Conservation (phyloP, 2,113 vertebrate species). For the Setophaga petechia region DNA sequence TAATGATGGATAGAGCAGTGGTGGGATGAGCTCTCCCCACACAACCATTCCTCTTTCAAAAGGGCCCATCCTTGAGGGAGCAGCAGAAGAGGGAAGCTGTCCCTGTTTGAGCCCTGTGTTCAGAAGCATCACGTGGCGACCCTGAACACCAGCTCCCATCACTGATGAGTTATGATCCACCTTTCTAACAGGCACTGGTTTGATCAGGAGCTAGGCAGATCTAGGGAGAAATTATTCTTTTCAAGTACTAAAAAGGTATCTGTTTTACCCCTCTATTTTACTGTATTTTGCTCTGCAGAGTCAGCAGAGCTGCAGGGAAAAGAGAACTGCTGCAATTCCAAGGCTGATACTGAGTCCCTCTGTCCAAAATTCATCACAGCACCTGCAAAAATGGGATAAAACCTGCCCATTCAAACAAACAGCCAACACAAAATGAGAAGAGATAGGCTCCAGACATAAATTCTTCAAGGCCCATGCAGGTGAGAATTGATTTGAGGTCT, state of each 20-base stretch:
- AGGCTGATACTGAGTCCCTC: background rate
- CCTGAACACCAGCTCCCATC: background rate
- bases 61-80: conserved; percentile 36
- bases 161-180: conserved; percentile 6
- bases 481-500: background rate
- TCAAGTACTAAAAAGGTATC: background rate
- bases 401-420: background rate
- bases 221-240: conserved; percentile 1
- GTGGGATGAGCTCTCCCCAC: conserved; percentile 24
- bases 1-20: conserved; percentile 1
- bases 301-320: background rate
- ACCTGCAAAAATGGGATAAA: background rate
- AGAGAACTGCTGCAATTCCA: background rate
- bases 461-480: background rate
- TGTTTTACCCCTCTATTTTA: background rate
- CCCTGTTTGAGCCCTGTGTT: conserved; percentile 24
- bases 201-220: background rate
- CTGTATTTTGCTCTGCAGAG: background rate
- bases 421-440: background rate
- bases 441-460: fast-evolving
- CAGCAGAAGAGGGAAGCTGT: conserved; percentile 17
- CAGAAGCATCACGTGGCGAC: background rate
- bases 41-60: conserved; percentile 27
- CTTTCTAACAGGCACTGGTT: background rate
- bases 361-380: background rate